Evolutionary conservation across 2,113 vertebrate genomes (phyloP).

Genomic region (Gasterosteus aculeatus): DNA sequence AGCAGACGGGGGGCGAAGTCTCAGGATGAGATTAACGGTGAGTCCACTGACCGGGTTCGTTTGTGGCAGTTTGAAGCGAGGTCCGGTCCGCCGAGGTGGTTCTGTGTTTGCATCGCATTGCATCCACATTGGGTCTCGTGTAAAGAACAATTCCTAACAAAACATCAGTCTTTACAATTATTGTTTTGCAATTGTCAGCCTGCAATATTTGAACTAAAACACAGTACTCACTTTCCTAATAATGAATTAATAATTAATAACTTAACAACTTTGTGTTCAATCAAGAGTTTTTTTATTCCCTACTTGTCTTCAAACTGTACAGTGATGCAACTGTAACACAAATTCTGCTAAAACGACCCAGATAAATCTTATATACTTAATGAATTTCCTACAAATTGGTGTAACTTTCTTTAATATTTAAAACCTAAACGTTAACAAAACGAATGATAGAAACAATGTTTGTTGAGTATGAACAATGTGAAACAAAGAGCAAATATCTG

Average conservation of each 20-base stretch:
- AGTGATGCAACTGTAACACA: not conserved
- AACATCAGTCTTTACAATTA: not conserved
- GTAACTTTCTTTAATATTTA: not conserved
- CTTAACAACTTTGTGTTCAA: not conserved
- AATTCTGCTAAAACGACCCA: not conserved
- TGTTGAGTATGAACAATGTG: not conserved
- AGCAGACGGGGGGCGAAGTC: constrained; percentile 80
- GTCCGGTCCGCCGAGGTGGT: constrained; percentile 4
- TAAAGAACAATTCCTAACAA: not conserved
- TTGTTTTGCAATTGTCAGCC: not conserved
- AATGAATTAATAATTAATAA: not conserved
- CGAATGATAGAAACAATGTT: not conserved
- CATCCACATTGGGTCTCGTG: not conserved
- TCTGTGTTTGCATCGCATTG: not conserved
- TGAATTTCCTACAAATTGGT: not conserved
- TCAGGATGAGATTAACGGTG: constrained; percentile 84
- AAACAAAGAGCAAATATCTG: not conserved
- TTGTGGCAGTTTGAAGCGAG: constrained; percentile 11
- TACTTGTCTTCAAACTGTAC: not conserved
- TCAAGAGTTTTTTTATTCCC: not conserved
- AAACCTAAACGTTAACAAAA: not conserved
- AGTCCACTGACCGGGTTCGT: constrained; percentile 48
- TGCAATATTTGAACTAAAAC: not conserved
- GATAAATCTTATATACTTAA: not conserved
- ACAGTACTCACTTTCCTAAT: not conserved